Percentiles rank a stretch among this genome's conserved stretches.
phyloP scores from a whole-genome alignment of 2,113 vertebrate species.

The Xerus inauris region DNA sequence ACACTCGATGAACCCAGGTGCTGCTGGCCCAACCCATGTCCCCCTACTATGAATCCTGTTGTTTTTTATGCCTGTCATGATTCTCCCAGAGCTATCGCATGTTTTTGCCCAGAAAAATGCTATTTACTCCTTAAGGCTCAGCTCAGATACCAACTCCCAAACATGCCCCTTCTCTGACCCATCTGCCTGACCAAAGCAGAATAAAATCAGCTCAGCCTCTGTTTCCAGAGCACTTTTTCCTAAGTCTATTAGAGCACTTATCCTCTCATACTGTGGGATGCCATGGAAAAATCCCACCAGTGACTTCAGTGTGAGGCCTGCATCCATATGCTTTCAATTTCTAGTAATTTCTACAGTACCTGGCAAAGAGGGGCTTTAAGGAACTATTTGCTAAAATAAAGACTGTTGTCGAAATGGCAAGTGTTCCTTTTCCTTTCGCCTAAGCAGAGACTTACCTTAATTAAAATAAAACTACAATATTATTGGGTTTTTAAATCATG shows the following conservation, averaged over 20 bases:
- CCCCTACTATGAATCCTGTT: not conserved
- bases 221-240: not conserved
- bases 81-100: not conserved
- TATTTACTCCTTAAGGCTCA: not conserved
- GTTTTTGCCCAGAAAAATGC: not conserved
- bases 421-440: constrained; percentile 24
- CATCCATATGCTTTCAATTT: not conserved
- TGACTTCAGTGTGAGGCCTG: not conserved
- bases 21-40: not conserved
- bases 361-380: not conserved
- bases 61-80: not conserved
- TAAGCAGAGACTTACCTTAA: constrained; percentile 62
- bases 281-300: not conserved
- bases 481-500: constrained; percentile 59
- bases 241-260: not conserved
- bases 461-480: constrained; percentile 64
- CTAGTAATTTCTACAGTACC: not conserved
- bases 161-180: not conserved
- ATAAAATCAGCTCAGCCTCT: not conserved
- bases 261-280: not conserved
- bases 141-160: not conserved
- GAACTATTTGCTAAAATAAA: constrained; percentile 5
- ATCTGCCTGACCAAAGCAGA: not conserved
- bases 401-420: constrained; percentile 14
- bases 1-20: not conserved